A percentile compares a stretch with the other conserved stretches of the same genome.
These are phyloP conservation scores for Catharus bicknelli DNA, from an alignment of 2,113 vertebrate species.

Conservation along the genomic window DNA sequence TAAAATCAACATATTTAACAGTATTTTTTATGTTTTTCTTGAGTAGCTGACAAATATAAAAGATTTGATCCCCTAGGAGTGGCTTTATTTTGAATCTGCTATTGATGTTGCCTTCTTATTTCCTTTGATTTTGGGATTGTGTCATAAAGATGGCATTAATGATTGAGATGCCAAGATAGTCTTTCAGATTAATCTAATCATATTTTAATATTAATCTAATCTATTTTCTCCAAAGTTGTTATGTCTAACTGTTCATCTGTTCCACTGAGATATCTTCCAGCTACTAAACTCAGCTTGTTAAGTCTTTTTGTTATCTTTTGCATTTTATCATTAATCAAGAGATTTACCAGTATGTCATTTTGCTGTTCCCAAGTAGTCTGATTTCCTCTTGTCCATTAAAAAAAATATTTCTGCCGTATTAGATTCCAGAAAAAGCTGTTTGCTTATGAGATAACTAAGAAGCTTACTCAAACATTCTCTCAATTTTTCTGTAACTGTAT, in stretches of 20 bases:
- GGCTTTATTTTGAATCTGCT: not conserved
- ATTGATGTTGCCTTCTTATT: not conserved
- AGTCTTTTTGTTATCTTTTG: not conserved
- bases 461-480: not conserved
- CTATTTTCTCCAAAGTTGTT: not conserved
- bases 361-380: not conserved
- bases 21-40: not conserved
- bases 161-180: not conserved
- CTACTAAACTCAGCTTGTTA: not conserved
- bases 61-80: not conserved
- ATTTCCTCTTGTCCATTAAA: not conserved
- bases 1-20: not conserved
- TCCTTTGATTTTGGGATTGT: not conserved
- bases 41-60: not conserved
- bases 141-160: not conserved
- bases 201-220: too few relatives aligned
- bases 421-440: not conserved
- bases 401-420: not conserved
- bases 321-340: not conserved
- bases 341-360: not conserved
- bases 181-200: not conserved
- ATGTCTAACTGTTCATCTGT: not conserved
- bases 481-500: not conserved
- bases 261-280: not conserved
- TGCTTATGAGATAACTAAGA: not conserved